phyloP scores from a whole-genome alignment of 1,140 invertebrate genomes.

The Drosophila azteca region DNA sequence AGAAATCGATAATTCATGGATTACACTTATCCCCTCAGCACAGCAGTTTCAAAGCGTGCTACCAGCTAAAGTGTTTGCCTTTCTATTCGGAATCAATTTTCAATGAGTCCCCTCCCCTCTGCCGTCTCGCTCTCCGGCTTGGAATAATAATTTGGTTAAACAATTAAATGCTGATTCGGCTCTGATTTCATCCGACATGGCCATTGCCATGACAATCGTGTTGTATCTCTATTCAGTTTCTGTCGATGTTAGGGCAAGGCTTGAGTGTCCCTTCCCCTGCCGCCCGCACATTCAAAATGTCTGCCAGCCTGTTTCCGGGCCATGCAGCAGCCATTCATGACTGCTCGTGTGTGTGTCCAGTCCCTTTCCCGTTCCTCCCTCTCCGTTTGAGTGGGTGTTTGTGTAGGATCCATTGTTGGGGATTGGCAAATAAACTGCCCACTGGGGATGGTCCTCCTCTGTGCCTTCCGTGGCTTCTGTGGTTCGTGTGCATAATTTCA shows the following conservation, averaged over 20 bases:
- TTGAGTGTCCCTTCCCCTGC: constrained; percentile 16
- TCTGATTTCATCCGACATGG: constrained; percentile 10
- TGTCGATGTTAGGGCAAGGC: constrained; percentile 14
- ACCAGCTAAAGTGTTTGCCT: too few relatives aligned
- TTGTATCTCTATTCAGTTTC: neutral
- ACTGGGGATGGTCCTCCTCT: constrained; percentile 3
- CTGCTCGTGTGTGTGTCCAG: neutral
- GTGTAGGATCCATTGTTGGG: constrained; percentile 4
- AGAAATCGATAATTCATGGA: too few relatives aligned
- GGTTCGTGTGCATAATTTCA: constrained; percentile 52
- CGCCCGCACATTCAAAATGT: constrained; percentile 31
- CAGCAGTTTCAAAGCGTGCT: too few relatives aligned
- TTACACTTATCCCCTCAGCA: too few relatives aligned
- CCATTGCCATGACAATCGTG: constrained; percentile 41
- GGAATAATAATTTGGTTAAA: constrained; percentile 1
- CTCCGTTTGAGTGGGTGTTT: neutral
- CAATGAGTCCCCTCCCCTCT: too few relatives aligned
- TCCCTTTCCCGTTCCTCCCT: too few relatives aligned
- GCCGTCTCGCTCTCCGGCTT: neutral
- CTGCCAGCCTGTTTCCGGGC: constrained; percentile 36
- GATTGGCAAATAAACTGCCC: constrained; percentile 36
- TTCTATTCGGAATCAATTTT: too few relatives aligned
- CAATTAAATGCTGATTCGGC: constrained; percentile 40
- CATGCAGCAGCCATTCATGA: neutral
- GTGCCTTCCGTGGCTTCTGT: neutral